phyloP scores from a whole-genome alignment of 2,113 vertebrate genomes.

The Ammodytes dubius region DNA sequence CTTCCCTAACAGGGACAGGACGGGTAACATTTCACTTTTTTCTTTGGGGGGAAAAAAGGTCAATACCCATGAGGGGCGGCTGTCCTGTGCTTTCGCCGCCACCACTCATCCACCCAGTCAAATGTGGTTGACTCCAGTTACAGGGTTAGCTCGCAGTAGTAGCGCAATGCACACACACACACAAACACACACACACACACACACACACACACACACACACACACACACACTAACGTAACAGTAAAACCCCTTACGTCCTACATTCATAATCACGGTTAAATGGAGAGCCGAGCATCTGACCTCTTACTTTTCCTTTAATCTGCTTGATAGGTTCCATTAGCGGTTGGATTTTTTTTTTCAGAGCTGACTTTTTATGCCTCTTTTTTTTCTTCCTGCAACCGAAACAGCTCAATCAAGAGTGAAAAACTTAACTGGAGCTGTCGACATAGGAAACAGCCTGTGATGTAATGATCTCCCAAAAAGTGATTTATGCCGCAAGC shows the following conservation, averaged over 20 bases:
- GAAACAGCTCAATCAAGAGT: neutral
- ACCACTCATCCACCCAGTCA: constrained; percentile 31
- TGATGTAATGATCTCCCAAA: neutral
- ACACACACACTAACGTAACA: neutral
- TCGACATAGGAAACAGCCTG: neutral
- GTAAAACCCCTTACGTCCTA: constrained; percentile 53
- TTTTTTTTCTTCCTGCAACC: constrained; percentile 1
- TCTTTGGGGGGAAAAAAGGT: constrained; percentile 67
- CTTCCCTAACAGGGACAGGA: constrained; percentile 25
- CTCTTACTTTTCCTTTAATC: constrained; percentile 56
- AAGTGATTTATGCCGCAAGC: constrained; percentile 1
- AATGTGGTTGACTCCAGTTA: constrained; percentile 35
- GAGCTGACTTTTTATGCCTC: neutral
- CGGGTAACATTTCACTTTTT: constrained; percentile 76
- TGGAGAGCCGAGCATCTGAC: constrained; percentile 33
- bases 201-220: no score
- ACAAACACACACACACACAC: neutral
- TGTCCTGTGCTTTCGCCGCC: neutral
- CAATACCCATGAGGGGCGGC: constrained; percentile 42
- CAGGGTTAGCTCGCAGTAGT: constrained; percentile 30
- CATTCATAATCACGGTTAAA: constrained; percentile 65
- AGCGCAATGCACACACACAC: constrained; percentile 1
- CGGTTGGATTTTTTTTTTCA: neutral
- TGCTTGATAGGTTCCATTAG: constrained; percentile 62
- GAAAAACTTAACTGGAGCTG: neutral